Evolutionary conservation across 1,140 invertebrate species (phyloP).

Genomic region (Orchestia grillus): DNA sequence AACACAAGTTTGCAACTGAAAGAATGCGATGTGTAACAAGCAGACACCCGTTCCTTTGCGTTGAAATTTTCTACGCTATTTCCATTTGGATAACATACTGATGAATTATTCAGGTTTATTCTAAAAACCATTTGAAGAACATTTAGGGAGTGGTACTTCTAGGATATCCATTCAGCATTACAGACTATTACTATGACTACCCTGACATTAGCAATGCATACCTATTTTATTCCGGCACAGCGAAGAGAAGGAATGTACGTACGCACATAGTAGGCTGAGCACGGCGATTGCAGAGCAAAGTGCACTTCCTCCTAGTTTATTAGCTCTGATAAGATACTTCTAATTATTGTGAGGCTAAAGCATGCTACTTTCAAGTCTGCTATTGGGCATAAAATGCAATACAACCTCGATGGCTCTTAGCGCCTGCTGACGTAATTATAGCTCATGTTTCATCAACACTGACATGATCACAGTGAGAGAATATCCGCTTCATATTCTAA

Average conservation of each 20-base stretch:
- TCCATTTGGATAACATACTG: no score
- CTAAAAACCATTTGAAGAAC: neutral
- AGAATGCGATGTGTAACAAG: no score
- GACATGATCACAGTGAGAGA: neutral
- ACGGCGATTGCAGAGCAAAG: neutral
- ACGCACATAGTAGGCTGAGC: neutral
- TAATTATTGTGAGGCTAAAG: neutral
- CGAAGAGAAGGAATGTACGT: neutral
- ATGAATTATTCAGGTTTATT: neutral
- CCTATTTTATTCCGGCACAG: neutral
- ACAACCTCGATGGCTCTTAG: neutral
- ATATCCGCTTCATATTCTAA: neutral
- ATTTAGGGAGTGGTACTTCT: neutral
- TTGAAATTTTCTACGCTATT: no score
- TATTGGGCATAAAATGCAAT: neutral
- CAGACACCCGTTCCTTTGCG: no score
- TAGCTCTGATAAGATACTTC: neutral
- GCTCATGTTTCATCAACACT: no score
- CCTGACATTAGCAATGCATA: neutral
- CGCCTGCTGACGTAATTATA: neutral
- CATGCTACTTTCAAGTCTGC: neutral
- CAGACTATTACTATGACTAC: no score
- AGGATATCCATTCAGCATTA: neutral
- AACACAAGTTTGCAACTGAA: no score
- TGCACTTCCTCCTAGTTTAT: neutral